Conservation (phyloP, 2,797 vertebrate genomes). For the Bovichtus diacanthus region DNA sequence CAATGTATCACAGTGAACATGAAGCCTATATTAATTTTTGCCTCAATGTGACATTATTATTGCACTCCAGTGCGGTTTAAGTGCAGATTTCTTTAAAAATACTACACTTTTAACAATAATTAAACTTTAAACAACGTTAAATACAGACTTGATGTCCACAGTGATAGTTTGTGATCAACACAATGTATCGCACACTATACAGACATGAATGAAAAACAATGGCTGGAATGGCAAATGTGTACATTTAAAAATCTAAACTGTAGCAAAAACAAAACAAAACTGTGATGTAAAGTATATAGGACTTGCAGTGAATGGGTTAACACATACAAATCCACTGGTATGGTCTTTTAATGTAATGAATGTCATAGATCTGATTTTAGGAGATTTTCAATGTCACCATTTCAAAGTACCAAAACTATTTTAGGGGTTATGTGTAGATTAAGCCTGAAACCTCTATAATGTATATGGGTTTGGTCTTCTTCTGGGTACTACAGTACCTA, state of each 20-base stretch:
- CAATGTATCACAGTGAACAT: background rate
- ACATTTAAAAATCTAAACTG: background rate
- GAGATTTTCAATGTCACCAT: background rate
- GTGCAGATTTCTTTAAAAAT: background rate
- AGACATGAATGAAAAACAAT: no score
- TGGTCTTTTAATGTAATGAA: background rate
- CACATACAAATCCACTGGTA: no score
- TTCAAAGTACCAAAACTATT: background rate
- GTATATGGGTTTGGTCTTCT: constrained; percentile 5
- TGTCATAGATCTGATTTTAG: background rate
- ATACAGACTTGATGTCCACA: background rate
- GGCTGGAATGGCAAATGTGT: background rate
- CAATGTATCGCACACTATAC: background rate
- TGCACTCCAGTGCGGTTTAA: background rate
- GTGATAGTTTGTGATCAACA: background rate
- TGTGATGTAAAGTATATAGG: background rate
- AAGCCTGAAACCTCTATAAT: constrained; percentile 17
- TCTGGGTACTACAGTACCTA: constrained; percentile 17
- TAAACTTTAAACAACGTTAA: background rate
- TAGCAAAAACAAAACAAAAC: background rate
- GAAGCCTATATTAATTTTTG: background rate
- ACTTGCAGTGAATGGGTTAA: background rate
- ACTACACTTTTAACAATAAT: background rate
- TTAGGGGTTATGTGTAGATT: background rate
- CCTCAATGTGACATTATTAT: background rate